Conservation (phyloP, 2,888 invertebrate species). For the Ethmia dodecea region DNA sequence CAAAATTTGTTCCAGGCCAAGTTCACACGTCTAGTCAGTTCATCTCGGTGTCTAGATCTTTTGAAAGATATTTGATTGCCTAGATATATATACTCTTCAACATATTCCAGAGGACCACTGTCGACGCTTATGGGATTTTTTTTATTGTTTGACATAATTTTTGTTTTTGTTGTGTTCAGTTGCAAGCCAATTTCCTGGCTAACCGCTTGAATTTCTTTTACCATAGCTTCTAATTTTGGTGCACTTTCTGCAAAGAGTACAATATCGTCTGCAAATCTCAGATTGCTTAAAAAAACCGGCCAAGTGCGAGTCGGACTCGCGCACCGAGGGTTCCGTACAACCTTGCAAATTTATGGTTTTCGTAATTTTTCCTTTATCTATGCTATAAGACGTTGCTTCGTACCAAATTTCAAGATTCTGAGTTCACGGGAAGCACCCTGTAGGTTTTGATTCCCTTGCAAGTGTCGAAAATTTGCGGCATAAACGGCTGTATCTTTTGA, state of each 20-base stretch:
- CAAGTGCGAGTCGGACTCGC: no score
- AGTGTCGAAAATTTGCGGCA: no score
- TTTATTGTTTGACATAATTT: not conserved
- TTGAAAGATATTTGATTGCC: conserved; percentile 6
- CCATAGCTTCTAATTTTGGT: not conserved
- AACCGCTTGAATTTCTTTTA: not conserved
- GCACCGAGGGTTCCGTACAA: no score
- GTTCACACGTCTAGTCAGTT: conserved; percentile 2
- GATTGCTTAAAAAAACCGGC: not conserved
- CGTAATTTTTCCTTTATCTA: no score
- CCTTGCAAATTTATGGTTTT: no score
- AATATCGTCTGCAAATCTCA: conserved; percentile 1
- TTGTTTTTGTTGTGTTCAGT: conserved; percentile 1
- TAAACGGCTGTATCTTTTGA: no score
- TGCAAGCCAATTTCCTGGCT: not conserved
- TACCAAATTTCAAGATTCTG: no score
- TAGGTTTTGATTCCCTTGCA: no score
- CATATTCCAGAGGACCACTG: not conserved
- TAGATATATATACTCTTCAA: conserved; percentile 2
- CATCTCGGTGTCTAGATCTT: conserved; percentile 4
- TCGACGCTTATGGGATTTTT: not conserved
- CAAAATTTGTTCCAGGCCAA: conserved; percentile 9
- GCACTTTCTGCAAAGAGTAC: not conserved
- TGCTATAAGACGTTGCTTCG: no score
- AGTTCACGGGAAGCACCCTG: no score